These are phyloP conservation scores for Adela reaumurella DNA, from an alignment of 2,888 invertebrate species.

Conservation along the genomic window DNA sequence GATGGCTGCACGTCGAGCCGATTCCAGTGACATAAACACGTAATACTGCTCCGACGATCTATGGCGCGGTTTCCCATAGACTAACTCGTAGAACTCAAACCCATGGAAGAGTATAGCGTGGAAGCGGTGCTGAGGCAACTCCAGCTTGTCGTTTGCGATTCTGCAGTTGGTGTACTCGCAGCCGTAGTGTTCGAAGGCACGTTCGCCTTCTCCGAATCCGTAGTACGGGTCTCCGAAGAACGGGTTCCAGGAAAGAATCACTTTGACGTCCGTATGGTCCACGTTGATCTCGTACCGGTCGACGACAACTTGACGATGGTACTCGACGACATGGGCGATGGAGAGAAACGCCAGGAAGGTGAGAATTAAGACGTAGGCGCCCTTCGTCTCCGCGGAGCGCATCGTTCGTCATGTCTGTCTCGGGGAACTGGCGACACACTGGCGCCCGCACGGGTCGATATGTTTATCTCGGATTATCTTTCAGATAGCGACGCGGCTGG, in stretches of 20 bases:
- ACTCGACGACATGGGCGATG: neutral
- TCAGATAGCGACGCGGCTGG: too few species aligned
- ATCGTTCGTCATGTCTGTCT: neutral
- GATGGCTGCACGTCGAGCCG: constrained; percentile 20
- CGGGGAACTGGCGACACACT: too few species aligned
- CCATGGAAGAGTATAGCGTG: constrained; percentile 54
- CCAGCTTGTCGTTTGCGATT: constrained; percentile 27
- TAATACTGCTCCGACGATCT: constrained; percentile 41
- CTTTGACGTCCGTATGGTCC: constrained; percentile 1
- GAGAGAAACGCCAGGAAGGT: neutral
- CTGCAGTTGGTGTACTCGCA: constrained; percentile 39
- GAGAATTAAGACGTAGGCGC: neutral
- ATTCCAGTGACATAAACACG: constrained; percentile 45
- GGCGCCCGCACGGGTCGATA: too few species aligned
- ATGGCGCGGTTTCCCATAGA: constrained; percentile 21
- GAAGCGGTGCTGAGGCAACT: constrained; percentile 28
- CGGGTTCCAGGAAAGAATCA: constrained; percentile 20
- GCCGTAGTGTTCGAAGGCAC: constrained; percentile 20
- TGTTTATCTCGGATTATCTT: too few species aligned
- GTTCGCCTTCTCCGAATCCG: constrained; percentile 29
- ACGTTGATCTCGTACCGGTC: neutral
- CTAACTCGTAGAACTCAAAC: constrained; percentile 26
- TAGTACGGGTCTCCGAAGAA: constrained; percentile 28
- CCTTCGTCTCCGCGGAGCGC: neutral
- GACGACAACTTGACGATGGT: neutral